phyloP scores from a whole-genome alignment of 2,797 vertebrate genomes.

The Alosa sapidissima region DNA sequence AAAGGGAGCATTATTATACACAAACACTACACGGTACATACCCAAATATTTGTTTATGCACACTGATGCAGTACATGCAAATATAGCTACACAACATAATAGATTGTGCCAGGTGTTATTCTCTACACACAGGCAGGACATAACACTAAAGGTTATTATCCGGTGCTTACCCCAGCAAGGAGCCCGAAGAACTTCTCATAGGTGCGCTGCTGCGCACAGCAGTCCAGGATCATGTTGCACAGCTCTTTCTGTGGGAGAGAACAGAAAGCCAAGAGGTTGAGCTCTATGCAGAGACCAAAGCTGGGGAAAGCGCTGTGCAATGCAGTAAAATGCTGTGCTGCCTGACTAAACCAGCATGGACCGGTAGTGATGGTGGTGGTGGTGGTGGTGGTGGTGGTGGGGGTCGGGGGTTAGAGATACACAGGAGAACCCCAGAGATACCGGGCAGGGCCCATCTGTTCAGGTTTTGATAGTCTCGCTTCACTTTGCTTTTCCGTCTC shows the following conservation, averaged over 20 bases:
- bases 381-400: neutral
- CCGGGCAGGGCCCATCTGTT: neutral
- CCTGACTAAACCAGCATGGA: neutral
- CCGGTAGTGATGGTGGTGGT: neutral
- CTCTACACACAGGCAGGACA: neutral
- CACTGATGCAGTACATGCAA: neutral
- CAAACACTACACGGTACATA: neutral
- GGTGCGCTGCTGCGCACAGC: conserved; percentile 97
- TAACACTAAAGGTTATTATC: neutral
- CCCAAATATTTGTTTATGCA: no score
- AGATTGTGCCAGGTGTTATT: neutral
- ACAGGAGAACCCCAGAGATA: neutral
- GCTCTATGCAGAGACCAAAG: conserved; percentile 3
- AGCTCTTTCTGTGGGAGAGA: conserved; percentile 87
- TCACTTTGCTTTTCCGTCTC: neutral
- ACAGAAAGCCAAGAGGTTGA: conserved; percentile 39
- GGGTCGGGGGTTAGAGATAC: neutral
- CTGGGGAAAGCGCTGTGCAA: neutral
- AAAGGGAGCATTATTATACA: conserved; percentile 25
- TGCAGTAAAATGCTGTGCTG: neutral
- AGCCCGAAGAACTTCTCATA: conserved; percentile 99
- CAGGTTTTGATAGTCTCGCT: neutral
- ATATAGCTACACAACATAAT: neutral
- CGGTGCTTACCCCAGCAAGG: conserved; percentile 89
- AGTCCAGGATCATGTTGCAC: conserved; percentile 99